Base-by-base conservation (phyloP, 2,888 invertebrate species). In the Mythimna albipuncta region DNA sequence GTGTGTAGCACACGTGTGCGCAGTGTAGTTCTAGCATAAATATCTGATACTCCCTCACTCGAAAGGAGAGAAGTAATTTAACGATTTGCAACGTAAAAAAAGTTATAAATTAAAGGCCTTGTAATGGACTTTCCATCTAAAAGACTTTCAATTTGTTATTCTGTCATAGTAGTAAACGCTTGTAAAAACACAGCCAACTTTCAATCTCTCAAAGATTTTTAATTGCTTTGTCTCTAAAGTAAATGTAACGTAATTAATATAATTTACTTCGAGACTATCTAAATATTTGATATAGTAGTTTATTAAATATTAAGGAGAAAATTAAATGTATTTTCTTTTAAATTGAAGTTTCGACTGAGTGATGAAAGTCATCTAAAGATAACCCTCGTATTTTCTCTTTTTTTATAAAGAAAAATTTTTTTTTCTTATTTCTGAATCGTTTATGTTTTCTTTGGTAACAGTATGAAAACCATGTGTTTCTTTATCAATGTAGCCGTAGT, bases 141-240 rank as follows among this genome's bases (percentile, higher is more conserved):
- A 44, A 52, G 13, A 41, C 32, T 32, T 13, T 32, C 16, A 35
- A 75, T 32, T 13, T 1, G 13, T 59, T 38, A 59, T 52, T 19
- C 9, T 44, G n/a, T 47, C 6, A 68, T 32, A 57, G 10, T 32
- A 21, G 41, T 10, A 32, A 50, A 32, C 21, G 13, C 13, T 58
- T 71, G 13, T 10, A 2, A 47, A 58, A 52, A 59, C 26, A 21
- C 35, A 47, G 11, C 7, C 1, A 54, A 61, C 59, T 44, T 72
- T 61, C 2, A 62, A 47, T 59, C 13, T 54, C 38, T 26, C 1
- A 61, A 54, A 69, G 10, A 69, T 21, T 61, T 77, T 54, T 71
- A 72, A 79, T 78, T 52, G 62, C 52, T 64, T 38, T 21, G 7
- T 11, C 41, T 19, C 11, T 21, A 44, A 50, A 41, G 61, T 68